Evolutionary conservation across 1,140 invertebrate species (phyloP), one percentile per base, ranked within the genome.

Genomic region (Calephelis virginiensis): DNA sequence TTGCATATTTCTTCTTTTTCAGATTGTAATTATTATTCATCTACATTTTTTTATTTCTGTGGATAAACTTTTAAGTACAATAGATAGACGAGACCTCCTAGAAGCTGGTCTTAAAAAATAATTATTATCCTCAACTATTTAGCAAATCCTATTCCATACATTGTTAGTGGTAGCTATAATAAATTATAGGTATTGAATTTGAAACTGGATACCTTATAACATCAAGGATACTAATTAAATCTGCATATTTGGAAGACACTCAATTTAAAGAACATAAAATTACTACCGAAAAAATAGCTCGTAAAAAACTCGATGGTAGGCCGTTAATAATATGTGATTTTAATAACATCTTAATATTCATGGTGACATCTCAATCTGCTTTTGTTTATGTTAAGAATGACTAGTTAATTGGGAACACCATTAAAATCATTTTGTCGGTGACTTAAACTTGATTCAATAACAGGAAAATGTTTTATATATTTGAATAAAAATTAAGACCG

Each of bases 351-450:
- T 84, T 86, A 81, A 82, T 85, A 85, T 86, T 78, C 77, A 74
- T 68, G 79, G 71, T 84, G 82, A 86, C 84, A 82, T 81, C 82
- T 89, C 78, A 85, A 89, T 89, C 74, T 82, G 66, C 59, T 68
- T 66, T 73, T 74, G 75, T 75, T 73, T 73, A 63, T 68, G 65
- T 62, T 64, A 68, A 68, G 67, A 64, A 64, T 71, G 73, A 70
- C 67, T 68, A 72, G 66, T 53, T 56, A 14, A 56, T 56, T 56
- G 8, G 50, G 28, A 56, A 13, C 17, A 28, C 12, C 17, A 37
- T 56, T 56, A 56, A 56, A 17, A 56, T 56, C 37, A 56, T 37
- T 56, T 56, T 56, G 7, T 37, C 17, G 50, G 37, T 56, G 53
- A 56, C 17, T 56, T 17, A 56, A 56, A 37, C 53, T 11, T 56